These are phyloP conservation scores for fruit fly (Drosophila melanogaster) DNA, from an alignment of 1,140 invertebrate genomes.

Conservation along the genomic window Release_6_plus_ISO1_MT NT_033779.5:7131001-7131500, in stretches of 20 bases:
- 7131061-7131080: conserved; percentile 59
- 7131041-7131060: conserved; percentile 62
- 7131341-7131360: not conserved
- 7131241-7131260: conserved; percentile 43
- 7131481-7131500: conserved; percentile 1
- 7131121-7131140: not conserved
- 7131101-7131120: conserved; percentile 4
- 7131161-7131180: not conserved
- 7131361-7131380: conserved; percentile 6
- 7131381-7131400: not conserved
- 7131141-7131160: conserved; percentile 4
- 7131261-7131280: conserved; percentile 25
- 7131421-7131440: not conserved
- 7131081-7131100: conserved; percentile 41
- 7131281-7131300: not conserved
- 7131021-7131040: conserved; percentile 72
- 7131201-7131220: conserved; percentile 5
- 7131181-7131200: conserved; percentile 33
- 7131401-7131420: conserved; percentile 5
- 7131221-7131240: conserved; percentile 37
- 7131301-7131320: not conserved
- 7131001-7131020: conserved; percentile 61
- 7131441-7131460: not conserved
- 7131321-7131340: not conserved
- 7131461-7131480: not conserved